Evolutionary conservation across 2,888 invertebrate species (phyloP).

Genomic region (Eupithecia exiguata): DNA sequence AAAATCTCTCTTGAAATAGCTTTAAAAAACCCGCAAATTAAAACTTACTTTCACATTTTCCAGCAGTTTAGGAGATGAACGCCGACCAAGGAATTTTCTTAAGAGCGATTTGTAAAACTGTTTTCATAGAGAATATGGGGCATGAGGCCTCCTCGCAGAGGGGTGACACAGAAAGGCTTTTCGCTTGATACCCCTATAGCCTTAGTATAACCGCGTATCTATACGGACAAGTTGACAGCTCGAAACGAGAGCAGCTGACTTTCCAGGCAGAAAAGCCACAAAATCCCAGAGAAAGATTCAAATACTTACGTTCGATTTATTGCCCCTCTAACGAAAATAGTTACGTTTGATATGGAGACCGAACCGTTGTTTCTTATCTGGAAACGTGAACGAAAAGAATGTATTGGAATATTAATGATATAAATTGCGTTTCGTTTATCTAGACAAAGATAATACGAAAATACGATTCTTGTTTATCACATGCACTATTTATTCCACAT

Average conservation of each 20-base stretch:
- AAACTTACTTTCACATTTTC: background rate
- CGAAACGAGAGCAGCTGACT: conserved; percentile 17
- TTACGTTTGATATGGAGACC: background rate
- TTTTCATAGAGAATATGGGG: conserved; percentile 75
- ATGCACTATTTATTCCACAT: too few species aligned
- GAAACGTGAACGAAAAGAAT: background rate
- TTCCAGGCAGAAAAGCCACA: conserved; percentile 9
- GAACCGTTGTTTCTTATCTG: background rate
- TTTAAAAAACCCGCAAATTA: background rate
- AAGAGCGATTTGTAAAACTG: conserved; percentile 61
- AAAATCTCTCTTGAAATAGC: background rate
- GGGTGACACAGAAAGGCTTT: conserved; percentile 76
- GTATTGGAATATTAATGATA: background rate
- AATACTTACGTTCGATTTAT: conserved; percentile 8
- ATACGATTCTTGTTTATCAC: background rate
- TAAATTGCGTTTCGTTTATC: background rate
- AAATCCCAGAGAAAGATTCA: conserved; percentile 2
- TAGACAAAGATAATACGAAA: background rate
- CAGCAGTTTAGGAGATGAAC: background rate
- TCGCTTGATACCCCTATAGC: conserved; percentile 58
- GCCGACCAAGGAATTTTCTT: conserved; percentile 28
- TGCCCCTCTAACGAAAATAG: background rate
- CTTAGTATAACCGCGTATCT: conserved; percentile 40
- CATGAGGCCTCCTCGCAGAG: conserved; percentile 63
- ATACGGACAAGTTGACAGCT: conserved; percentile 28